Evolutionary conservation across 2,113 vertebrate genomes (phyloP).

Genomic region (Stercorarius parasiticus): DNA sequence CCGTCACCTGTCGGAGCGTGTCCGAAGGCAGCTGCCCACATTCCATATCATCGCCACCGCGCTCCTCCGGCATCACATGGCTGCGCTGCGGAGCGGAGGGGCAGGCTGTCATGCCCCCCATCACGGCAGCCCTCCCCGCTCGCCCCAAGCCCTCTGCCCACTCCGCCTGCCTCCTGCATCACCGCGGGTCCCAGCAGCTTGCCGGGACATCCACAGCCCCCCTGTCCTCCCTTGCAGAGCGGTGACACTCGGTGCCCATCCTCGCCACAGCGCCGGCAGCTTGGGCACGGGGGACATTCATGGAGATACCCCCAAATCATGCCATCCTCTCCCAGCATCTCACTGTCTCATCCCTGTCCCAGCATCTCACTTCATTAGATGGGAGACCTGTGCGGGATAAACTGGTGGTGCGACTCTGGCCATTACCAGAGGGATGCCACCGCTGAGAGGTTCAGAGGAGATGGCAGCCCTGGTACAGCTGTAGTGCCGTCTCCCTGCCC

Average conservation of each 20-base stretch:
- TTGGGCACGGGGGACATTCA: rapidly evolving
- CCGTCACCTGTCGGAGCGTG: constrained; percentile 89
- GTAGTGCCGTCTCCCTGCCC: not conserved
- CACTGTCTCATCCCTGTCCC: not conserved
- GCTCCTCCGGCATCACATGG: constrained; percentile 92
- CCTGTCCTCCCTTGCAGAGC: rapidly evolving
- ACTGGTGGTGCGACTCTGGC: not conserved
- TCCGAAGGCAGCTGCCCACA: constrained; percentile 91
- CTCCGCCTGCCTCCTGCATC: not conserved
- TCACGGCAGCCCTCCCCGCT: rapidly evolving
- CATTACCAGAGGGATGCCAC: not conserved
- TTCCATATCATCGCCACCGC: constrained; percentile 89
- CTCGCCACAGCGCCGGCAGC: not conserved
- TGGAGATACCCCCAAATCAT: not conserved
- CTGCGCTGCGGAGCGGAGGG: constrained; percentile 58
- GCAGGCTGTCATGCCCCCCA: not conserved
- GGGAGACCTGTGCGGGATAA: not conserved
- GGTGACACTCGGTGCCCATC: not conserved
- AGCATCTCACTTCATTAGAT: not conserved
- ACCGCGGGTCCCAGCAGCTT: not conserved
- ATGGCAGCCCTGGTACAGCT: not conserved
- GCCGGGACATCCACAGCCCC: rapidly evolving
- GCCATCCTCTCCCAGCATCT: not conserved
- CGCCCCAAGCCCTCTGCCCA: rapidly evolving
- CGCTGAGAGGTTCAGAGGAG: rapidly evolving